phyloP scores from a whole-genome alignment of 2,113 vertebrate genomes.

The Pachypanchax playfairii region DNA sequence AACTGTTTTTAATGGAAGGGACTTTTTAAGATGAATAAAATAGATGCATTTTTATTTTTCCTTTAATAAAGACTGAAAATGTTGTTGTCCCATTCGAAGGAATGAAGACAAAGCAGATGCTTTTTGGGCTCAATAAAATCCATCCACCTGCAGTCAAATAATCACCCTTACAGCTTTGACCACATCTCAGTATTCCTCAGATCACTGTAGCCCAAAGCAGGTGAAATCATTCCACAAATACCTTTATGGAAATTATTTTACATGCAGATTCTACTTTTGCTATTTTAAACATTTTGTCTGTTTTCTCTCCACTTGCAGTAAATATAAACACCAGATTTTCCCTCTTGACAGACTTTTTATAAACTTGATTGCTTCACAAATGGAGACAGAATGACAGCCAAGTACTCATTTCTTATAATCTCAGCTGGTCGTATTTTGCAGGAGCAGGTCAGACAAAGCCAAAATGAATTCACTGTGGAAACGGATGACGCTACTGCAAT shows the following conservation, averaged over 20 bases:
- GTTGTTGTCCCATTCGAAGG: no score
- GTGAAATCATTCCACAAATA: neutral
- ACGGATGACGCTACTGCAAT: constrained; percentile 30
- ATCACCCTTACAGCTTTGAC: neutral
- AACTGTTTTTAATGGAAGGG: no score
- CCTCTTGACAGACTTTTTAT: constrained; percentile 38
- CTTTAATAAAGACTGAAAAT: no score
- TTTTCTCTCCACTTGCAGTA: neutral
- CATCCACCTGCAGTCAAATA: no score
- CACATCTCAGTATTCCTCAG: neutral
- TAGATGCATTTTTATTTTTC: no score
- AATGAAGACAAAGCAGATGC: no score
- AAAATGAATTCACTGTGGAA: constrained; percentile 46
- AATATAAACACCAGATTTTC: neutral
- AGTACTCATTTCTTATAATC: constrained; percentile 40
- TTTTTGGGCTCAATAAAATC: no score
- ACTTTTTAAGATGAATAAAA: no score
- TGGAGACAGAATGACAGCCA: constrained; percentile 24
- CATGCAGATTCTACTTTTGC: no score
- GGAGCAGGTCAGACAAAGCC: constrained; percentile 33
- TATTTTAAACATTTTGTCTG: neutral
- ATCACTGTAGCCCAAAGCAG: neutral
- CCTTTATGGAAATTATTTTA: no score
- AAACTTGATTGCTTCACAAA: constrained; percentile 51
- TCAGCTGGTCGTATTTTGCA: constrained; percentile 40